Percentiles rank a stretch among this genome's conserved stretches.
phyloP scores from a whole-genome alignment of 1,140 invertebrate genomes.

The Proctacanthus coquilletti region DNA sequence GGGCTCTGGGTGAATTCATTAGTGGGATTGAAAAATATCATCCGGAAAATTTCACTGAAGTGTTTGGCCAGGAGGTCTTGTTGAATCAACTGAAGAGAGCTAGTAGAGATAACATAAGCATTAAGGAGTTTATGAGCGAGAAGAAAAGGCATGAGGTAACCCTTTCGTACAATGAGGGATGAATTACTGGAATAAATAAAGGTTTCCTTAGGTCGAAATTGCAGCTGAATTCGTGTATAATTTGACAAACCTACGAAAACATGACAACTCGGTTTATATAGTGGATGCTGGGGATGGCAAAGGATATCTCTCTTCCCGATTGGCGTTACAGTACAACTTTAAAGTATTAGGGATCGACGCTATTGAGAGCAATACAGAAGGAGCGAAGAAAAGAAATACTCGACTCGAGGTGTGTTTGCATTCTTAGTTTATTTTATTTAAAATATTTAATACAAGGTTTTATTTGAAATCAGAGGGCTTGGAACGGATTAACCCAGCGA shows the following conservation, averaged over 20 bases:
- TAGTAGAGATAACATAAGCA: conserved; percentile 9
- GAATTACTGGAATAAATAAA: not conserved
- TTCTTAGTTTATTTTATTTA: conserved; percentile 6
- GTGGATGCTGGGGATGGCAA: conserved; percentile 78
- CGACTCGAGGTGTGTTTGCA: conserved; percentile 37
- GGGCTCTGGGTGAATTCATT: too few species aligned
- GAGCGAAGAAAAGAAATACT: conserved; percentile 42
- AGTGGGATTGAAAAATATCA: too few species aligned
- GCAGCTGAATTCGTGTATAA: conserved; percentile 35
- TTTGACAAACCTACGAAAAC: conserved; percentile 10
- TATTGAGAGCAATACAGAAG: conserved; percentile 41
- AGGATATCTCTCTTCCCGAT: conserved; percentile 61
- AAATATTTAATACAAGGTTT: not conserved
- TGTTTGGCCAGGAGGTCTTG: too few species aligned
- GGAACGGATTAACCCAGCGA: conserved; percentile 30
- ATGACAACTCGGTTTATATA: conserved; percentile 27
- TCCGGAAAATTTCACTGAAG: too few species aligned
- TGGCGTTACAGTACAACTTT: conserved; percentile 51
- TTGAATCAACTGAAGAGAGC: too few species aligned
- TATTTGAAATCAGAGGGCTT: conserved; percentile 21
- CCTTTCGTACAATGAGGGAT: conserved; percentile 3
- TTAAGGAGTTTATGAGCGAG: conserved; percentile 51
- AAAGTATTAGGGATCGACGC: conserved; percentile 68
- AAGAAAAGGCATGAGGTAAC: conserved; percentile 75
- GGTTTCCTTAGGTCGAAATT: conserved; percentile 32